Percentiles rank a stretch among this genome's conserved stretches.
Conservation (phyloP, 2,888 invertebrate genomes). For the Disparrhopalites patrizii region DNA sequence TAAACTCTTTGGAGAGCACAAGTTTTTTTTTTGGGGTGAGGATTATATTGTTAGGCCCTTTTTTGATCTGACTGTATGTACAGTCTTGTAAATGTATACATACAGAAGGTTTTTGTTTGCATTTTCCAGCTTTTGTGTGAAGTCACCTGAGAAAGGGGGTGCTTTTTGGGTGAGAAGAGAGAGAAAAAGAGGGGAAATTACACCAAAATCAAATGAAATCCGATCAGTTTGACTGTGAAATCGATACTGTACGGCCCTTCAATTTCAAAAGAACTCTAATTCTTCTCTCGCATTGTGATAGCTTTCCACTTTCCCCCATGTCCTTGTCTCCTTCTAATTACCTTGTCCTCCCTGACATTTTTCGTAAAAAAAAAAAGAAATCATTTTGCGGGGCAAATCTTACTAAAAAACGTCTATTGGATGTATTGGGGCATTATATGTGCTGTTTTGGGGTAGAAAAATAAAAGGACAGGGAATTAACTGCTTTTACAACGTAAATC, state of each 20-base stretch:
- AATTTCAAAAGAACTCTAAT: slow-evolving; percentile 27
- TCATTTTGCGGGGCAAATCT: no score
- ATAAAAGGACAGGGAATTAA: no score
- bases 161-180: slow-evolving; percentile 11
- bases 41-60: slow-evolving; percentile 29
- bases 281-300: slow-evolving; percentile 13
- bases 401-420: no score
- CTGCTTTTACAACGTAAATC: no score
- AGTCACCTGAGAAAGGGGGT: slow-evolving; percentile 29
- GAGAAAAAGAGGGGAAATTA: slow-evolving; percentile 26
- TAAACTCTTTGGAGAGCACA: no score
- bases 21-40: no score
- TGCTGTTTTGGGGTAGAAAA: no score
- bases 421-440: no score
- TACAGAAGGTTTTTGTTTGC: slow-evolving; percentile 27
- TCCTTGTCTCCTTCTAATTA: background rate
- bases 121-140: slow-evolving; percentile 26
- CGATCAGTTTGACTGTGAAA: slow-evolving; percentile 36
- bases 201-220: slow-evolving; percentile 33
- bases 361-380: background rate
- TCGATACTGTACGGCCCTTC: slow-evolving; percentile 29
- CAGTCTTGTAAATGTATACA: no score
- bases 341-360: background rate
- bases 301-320: background rate
- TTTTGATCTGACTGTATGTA: no score